Base-by-base conservation (phyloP, 2,888 invertebrate species). In the Melipona beecheii region DNA sequence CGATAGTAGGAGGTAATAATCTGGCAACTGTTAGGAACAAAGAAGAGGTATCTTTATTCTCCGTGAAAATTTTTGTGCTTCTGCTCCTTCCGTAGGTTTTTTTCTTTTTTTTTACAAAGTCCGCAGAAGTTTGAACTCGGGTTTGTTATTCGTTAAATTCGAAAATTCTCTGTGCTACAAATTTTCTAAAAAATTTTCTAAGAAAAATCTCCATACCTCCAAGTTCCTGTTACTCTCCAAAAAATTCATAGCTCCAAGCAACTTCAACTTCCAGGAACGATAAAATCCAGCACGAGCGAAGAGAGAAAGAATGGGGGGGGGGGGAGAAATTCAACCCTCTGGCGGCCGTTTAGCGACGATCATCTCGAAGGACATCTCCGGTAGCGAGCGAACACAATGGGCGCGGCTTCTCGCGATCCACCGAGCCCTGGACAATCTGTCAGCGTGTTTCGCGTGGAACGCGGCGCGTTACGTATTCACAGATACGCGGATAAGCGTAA, bases 401-500 rank as follows among this genome's bases (percentile, higher is more conserved):
- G 70, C 52, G 65, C 58, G 76, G 70, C 31, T 36, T 36, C 36
- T 58, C 21, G 13, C 54, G 36, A 75, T 52, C 43, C 65, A 85
- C 78, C 71, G 75, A n/a, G 69, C 43, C 65, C 60, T 52, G 54
- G 54, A 85, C 69, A 73, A 79, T 82, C 81, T 77, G 85, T 85
- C 86, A 75, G 50, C 71, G 75, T 43, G 43, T 43, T 36, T 19
- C 64, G n/a, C 43, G 68, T 62, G 31, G 65, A 81, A 76, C 70
- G 54, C 66, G 27, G 31, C 78, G 75, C 68, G 84, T 86, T 80
- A 81, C 84, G 75, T 86, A 86, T 86, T 86, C 82, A 76, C 76
- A 75, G 87, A 88, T 87, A 87, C 49, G 75, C 77, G 76, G 85
- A 86, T 84, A 83, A 85, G 88, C 90, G 76, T 79, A 86, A 87